Percentiles rank a stretch among this genome's conserved stretches.
Conservation (phyloP, 1,140 invertebrate genomes). For the Elysia chlorotica region DNA sequence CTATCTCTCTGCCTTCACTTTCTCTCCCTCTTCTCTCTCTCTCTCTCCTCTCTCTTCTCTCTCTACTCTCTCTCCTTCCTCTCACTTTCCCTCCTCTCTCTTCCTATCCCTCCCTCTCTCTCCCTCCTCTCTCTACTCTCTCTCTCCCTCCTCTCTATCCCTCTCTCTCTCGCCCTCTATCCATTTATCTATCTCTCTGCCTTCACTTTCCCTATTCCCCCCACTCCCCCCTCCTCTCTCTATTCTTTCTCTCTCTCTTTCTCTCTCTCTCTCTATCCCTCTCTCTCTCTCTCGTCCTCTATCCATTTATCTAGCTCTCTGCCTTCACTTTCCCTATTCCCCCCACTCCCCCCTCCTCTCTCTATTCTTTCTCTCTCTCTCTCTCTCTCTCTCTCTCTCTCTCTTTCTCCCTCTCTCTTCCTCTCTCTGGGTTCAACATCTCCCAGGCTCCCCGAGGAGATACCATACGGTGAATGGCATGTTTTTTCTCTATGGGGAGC, state of each 20-base stretch:
- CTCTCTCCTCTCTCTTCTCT: too few relatives aligned
- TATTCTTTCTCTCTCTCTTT: not conserved
- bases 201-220: not conserved
- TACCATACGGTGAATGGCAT: too few relatives aligned
- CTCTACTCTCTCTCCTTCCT: too few relatives aligned
- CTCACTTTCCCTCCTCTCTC: too few relatives aligned
- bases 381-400: not conserved
- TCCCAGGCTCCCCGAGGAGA: too few relatives aligned
- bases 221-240: not conserved
- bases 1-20: too few relatives aligned
- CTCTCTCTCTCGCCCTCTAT: not conserved
- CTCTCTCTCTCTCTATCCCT: not conserved
- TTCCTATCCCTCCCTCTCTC: too few relatives aligned
- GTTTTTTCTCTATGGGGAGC: too few relatives aligned
- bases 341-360: not conserved
- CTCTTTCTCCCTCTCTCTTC: not conserved
- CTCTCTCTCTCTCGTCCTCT: not conserved
- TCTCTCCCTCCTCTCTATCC: not conserved
- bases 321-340: not conserved
- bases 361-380: not conserved
- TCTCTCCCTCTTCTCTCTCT: too few relatives aligned
- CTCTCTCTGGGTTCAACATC: too few relatives aligned
- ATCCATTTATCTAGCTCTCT: not conserved
- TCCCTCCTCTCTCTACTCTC: too few relatives aligned
- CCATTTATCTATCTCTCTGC: not conserved